Evolutionary conservation across 37 sponge, comb jelly and placozoan genomes (phyloP).

Genomic region (Lycopodina hypogea): DNA sequence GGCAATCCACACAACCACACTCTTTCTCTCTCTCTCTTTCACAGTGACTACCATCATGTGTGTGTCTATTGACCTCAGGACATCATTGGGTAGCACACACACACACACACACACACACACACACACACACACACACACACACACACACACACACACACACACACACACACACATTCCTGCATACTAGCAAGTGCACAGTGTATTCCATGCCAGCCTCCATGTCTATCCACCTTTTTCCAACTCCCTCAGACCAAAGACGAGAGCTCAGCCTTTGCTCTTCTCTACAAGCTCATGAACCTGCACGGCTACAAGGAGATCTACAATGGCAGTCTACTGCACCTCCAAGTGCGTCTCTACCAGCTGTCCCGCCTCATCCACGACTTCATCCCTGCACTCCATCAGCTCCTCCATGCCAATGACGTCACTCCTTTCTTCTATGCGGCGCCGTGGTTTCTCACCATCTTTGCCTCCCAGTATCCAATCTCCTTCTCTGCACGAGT

Average conservation of each 20-base stretch:
- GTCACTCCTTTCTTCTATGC: conserved; percentile 85
- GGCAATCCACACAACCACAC: too few species aligned
- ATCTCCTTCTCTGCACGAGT: conserved; percentile 71
- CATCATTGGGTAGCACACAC: too few species aligned
- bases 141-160: background rate
- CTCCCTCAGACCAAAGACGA: conserved; percentile 55
- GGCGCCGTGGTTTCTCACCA: conserved; percentile 89
- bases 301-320: conserved; percentile 68
- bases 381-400: conserved; percentile 56
- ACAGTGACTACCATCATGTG: background rate
- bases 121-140: too few species aligned
- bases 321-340: conserved; percentile 35
- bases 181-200: too few species aligned
- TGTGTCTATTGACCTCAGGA: background rate
- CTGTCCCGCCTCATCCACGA: conserved; percentile 82
- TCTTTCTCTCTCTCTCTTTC: background rate
- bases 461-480: conserved; percentile 89
- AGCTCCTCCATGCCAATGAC: conserved; percentile 57
- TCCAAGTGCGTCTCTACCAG: conserved; percentile 82
- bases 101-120: too few species aligned
- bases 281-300: conserved; percentile 56
- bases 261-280: conserved; percentile 46
- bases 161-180: background rate
- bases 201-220: too few species aligned
- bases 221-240: background rate